Conservation (phyloP, 2,797 vertebrate species). For the Cuculus canorus region DNA sequence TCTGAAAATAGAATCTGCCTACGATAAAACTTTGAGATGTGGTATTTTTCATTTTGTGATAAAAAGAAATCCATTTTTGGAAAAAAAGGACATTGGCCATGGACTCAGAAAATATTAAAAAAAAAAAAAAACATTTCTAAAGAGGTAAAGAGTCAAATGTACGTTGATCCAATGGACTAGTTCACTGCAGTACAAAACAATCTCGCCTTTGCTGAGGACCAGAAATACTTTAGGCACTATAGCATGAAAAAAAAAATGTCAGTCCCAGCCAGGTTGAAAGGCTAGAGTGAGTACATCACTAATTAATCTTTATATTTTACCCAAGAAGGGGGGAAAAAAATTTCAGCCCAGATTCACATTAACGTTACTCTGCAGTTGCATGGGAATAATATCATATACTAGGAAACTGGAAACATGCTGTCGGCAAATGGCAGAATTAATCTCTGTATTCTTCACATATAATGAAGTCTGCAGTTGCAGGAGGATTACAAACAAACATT, state of each 20-base stretch:
- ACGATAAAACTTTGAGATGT: slow-evolving; percentile 69
- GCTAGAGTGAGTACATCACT: background rate
- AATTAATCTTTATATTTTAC: background rate
- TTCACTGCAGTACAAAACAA: background rate
- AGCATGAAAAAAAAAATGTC: background rate
- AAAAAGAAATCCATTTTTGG: slow-evolving; percentile 46
- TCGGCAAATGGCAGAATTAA: slow-evolving; percentile 21
- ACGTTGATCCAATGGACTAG: background rate
- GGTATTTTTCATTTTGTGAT: slow-evolving; percentile 41
- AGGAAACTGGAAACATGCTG: background rate
- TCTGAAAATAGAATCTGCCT: slow-evolving; percentile 74
- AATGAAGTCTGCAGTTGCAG: slow-evolving; percentile 31
- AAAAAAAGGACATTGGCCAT: background rate
- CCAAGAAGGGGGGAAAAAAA: background rate
- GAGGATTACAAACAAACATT: slow-evolving; percentile 35
- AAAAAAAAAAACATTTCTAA: background rate
- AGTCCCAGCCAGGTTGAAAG: background rate
- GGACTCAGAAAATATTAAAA: slow-evolving; percentile 13
- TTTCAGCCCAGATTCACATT: background rate
- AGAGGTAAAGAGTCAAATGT: background rate
- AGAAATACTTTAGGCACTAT: background rate
- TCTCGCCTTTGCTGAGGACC: background rate
- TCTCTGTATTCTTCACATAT: background rate
- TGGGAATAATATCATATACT: background rate
- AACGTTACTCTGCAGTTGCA: background rate